Evolutionary conservation across 1,140 invertebrate genomes (phyloP), one percentile per base, ranked within the genome.

Genomic region (Batillaria attramentaria): DNA sequence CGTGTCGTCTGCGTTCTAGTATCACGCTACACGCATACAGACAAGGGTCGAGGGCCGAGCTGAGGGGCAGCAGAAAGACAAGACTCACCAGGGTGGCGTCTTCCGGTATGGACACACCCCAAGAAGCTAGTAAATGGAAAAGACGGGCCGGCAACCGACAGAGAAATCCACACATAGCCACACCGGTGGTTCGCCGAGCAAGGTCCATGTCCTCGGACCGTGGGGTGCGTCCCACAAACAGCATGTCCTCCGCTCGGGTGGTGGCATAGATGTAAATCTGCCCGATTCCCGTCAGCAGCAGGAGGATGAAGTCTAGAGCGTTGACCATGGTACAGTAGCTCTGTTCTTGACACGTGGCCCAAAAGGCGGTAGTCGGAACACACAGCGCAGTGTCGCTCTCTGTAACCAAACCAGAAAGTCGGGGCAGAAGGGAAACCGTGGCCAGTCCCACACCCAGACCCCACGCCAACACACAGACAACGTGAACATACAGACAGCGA

Each of bases 61-160:
- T 79, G 20, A 70, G 46, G 33, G 84, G 83, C n/a, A 84, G 57
- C 35, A 84, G 72, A 43, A 85, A 84, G 6, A 85, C 80, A 4
- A 79, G 79, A 1, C 75, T 66, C 72, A 77, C 84, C 1, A 82
- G 79, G 54, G 83, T 81, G 18, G 82, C 79, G 54, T 84, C 83
- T 3, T 79, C 78, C n/a, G 79, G 72, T 20, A 85, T 80, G 3
- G 60, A 35, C 5, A 75, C 18, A 2, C 80, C 84, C 37, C n/a
- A 39, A 39, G 78, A 39, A 39, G 84, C 79, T 43, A 81, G 50
- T 20, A 85, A 18, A 1, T 72, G 60, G 39, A 66, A 50, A 6
- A 79, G 39, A 5, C 39, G n/a, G 50, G 72, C 75, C 57, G 77
- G 77, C 28, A 79, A 79, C 77, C 69, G 77, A 35, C 79, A 77